A percentile compares a stretch with the other conserved stretches of the same genome.
Evolutionary conservation across 2,797 vertebrate species (phyloP).

Genomic region (Heterohyrax brucei): DNA sequence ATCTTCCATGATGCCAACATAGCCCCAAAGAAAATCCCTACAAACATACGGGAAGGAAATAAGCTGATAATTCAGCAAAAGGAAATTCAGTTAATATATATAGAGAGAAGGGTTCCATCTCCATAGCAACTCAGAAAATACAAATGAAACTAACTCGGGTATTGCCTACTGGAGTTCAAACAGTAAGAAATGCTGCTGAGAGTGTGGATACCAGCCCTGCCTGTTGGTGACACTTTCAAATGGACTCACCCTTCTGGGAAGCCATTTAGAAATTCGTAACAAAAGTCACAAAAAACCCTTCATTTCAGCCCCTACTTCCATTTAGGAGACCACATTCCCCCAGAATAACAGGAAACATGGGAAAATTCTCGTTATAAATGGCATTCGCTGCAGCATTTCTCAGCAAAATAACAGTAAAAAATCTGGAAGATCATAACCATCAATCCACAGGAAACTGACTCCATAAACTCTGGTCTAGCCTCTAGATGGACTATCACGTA

Average conservation of each 20-base stretch:
- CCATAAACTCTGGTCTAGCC: background rate
- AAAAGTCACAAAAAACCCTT: background rate
- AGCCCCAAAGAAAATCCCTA: background rate
- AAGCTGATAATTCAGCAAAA: constrained; percentile 34
- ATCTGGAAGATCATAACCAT: background rate
- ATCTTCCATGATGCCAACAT: background rate
- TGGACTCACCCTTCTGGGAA: background rate
- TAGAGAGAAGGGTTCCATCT: background rate
- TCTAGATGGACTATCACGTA: background rate
- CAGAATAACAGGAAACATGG: background rate
- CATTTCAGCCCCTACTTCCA: background rate
- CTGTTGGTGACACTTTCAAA: background rate
- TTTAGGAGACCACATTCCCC: background rate
- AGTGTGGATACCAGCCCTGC: fast-evolving
- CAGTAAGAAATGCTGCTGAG: background rate
- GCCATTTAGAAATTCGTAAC: background rate
- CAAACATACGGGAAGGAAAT: background rate
- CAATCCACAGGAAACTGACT: background rate
- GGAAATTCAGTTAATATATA: constrained; percentile 47
- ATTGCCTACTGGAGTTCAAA: background rate
- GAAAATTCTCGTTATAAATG: background rate
- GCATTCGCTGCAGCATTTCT: background rate
- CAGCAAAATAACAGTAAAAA: background rate
- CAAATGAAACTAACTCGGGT: background rate
- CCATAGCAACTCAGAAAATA: constrained; percentile 39